Percentiles rank a stretch among this genome's conserved stretches.
Evolutionary conservation across 2,888 invertebrate species (phyloP).

Genomic region (Drosophila colorata): DNA sequence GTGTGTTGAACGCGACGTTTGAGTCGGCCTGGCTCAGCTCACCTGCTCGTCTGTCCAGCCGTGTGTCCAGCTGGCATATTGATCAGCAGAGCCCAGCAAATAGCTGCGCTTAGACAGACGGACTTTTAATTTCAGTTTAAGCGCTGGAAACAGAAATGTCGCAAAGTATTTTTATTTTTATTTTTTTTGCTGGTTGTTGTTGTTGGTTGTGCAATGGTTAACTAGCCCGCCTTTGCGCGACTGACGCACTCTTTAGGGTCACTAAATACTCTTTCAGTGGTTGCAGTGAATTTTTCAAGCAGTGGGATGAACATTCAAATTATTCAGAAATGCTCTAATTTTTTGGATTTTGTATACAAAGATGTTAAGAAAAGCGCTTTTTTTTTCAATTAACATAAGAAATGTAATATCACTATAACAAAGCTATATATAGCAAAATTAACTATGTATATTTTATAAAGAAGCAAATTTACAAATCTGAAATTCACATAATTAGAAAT

Average conservation of each 20-base stretch:
- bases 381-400: too few species aligned
- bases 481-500: too few species aligned
- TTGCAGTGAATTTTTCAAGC: background rate
- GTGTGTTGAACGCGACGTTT: conserved; percentile 74
- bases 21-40: conserved; percentile 12
- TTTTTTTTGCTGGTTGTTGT: conserved; percentile 19
- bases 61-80: conserved; percentile 44
- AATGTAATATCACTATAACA: too few species aligned
- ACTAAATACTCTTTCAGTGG: conserved; percentile 27
- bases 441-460: too few species aligned
- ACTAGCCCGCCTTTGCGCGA: conserved; percentile 59
- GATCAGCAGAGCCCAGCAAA: conserved; percentile 66
- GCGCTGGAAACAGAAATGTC: conserved; percentile 64
- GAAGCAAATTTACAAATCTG: too few species aligned
- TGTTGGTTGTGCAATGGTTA: conserved; percentile 67
- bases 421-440: too few species aligned
- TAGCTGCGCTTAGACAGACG: conserved; percentile 59
- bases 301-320: too few species aligned
- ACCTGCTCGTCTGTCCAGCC: conserved; percentile 19
- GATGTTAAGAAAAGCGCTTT: too few species aligned
- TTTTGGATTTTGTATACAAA: too few species aligned
- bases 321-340: too few species aligned
- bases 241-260: conserved; percentile 49
- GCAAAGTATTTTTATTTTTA: conserved; percentile 62
- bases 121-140: conserved; percentile 58